Conservation (phyloP, 2,888 invertebrate species). For the Pseudolycoriella hygida region DNA sequence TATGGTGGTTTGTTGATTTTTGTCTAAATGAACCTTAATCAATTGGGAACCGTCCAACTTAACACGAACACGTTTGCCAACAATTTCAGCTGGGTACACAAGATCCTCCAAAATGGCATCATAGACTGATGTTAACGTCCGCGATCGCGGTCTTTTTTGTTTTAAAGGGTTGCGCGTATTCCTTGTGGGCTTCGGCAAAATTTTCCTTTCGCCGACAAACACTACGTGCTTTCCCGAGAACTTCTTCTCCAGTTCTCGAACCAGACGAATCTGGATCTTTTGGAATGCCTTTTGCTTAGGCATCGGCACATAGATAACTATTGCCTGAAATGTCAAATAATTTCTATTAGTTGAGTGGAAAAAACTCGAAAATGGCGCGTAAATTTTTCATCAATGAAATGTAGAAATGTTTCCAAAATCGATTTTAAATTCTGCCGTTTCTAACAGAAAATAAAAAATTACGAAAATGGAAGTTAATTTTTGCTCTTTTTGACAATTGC, state of each 20-base stretch:
- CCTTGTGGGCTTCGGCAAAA: slow-evolving; percentile 92
- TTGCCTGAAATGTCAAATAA: slow-evolving; percentile 46
- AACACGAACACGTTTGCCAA: slow-evolving; percentile 92
- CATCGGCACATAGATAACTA: slow-evolving; percentile 97
- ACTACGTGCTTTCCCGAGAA: slow-evolving; percentile 98
- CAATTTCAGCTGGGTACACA: slow-evolving; percentile 97
- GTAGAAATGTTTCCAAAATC: no score
- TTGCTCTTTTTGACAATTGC: slow-evolving; percentile 24
- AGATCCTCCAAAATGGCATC: slow-evolving; percentile 94
- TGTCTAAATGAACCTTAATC: slow-evolving; percentile 95
- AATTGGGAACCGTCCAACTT: slow-evolving; percentile 91
- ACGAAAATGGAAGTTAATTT: slow-evolving; percentile 12
- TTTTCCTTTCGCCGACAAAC: slow-evolving; percentile 93
- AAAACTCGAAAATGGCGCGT: neutral
- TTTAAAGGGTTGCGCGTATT: slow-evolving; percentile 71
- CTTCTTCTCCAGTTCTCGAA: slow-evolving; percentile 97
- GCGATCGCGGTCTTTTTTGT: slow-evolving; percentile 57
- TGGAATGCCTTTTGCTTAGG: slow-evolving; percentile 95
- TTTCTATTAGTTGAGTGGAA: neutral
- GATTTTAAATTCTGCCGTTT: no score
- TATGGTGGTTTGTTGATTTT: slow-evolving; percentile 96
- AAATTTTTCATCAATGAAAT: no score
- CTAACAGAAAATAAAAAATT: neutral
- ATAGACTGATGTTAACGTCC: slow-evolving; percentile 94
- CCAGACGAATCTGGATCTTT: slow-evolving; percentile 90